Conservation (phyloP, 2,797 vertebrate genomes). For the Sciurus vulgaris region DNA sequence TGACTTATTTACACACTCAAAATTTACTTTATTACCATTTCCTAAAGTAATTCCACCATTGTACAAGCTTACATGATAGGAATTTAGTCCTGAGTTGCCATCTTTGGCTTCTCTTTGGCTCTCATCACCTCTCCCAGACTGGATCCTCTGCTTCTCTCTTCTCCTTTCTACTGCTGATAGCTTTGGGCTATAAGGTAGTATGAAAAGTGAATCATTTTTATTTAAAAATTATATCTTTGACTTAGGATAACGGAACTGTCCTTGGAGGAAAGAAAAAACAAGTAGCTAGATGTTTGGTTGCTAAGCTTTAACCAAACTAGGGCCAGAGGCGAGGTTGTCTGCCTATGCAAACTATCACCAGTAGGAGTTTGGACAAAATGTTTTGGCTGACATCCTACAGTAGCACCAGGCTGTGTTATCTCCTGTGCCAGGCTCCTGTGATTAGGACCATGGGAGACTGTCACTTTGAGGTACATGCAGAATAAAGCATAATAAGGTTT, state of each 20-base stretch:
- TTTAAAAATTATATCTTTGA: conserved; percentile 45
- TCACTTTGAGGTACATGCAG: conserved; percentile 27
- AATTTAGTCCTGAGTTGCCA: background rate
- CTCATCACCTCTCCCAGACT: background rate
- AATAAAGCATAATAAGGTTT: conserved; percentile 45
- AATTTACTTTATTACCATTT: background rate
- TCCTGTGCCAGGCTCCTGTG: conserved; percentile 42
- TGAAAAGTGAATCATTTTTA: conserved; percentile 46
- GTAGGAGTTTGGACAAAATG: background rate
- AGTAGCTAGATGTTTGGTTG: background rate
- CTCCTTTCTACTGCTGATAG: background rate
- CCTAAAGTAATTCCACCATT: background rate
- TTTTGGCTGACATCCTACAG: background rate
- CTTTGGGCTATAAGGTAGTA: background rate
- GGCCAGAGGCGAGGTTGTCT: conserved; percentile 50
- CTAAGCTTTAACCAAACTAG: conserved; percentile 48
- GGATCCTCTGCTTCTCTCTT: background rate
- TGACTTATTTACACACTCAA: background rate
- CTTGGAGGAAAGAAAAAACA: background rate
- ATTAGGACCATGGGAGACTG: conserved; percentile 38
- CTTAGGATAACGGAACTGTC: background rate
- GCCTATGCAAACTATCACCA: conserved; percentile 59
- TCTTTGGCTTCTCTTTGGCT: background rate
- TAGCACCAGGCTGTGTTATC: background rate
- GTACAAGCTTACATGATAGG: background rate